These are phyloP conservation scores for Sarcophaga carnaria DNA, from an alignment of 2,888 invertebrate genomes.

Conservation along the genomic window DNA sequence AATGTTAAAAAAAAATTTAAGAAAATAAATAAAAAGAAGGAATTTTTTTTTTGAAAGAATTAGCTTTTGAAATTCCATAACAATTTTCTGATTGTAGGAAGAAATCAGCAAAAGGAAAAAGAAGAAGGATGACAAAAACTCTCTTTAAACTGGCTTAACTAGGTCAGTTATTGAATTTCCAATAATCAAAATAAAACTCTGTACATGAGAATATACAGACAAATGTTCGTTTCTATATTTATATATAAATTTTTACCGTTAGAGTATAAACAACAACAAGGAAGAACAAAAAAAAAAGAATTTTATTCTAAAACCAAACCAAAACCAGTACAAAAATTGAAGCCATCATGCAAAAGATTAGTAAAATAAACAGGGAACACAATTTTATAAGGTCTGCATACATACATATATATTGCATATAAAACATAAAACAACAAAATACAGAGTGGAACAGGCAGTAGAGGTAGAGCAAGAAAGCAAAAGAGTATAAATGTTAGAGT, in stretches of 20 bases:
- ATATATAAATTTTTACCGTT: conserved; percentile 38
- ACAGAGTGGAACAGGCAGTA: neutral
- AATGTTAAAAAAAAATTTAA: neutral
- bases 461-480: neutral
- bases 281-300: conserved; percentile 8
- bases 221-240: neutral
- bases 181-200: conserved; percentile 63
- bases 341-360: conserved; percentile 31
- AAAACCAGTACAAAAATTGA: conserved; percentile 36
- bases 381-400: too few relatives aligned
- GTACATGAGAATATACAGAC: neutral
- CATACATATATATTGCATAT: too few relatives aligned
- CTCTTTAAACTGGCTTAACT: conserved; percentile 71
- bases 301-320: neutral
- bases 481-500: neutral
- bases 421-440: too few relatives aligned
- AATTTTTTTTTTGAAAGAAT: neutral
- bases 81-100: neutral
- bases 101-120: neutral
- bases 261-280: conserved; percentile 34
- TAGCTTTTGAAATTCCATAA: neutral
- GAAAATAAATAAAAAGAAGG: neutral
- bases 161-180: conserved; percentile 80
- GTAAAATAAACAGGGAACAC: conserved; percentile 3
- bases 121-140: conserved; percentile 27